phyloP scores from a whole-genome alignment of 2,888 invertebrate genomes.

The Epinotia bilunana region DNA sequence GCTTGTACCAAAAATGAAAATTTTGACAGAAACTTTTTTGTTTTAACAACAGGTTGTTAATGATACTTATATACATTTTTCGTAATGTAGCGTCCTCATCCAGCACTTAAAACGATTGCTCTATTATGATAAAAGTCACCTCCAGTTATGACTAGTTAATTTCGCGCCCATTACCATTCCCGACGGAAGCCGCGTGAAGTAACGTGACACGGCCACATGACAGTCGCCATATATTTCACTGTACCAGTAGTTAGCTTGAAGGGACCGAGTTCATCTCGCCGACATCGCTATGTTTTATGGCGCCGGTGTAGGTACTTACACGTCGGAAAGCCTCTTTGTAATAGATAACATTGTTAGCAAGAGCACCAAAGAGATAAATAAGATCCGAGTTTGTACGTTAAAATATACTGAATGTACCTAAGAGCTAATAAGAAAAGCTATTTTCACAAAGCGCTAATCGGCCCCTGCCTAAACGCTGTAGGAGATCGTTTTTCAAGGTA shows the following conservation, averaged over 20 bases:
- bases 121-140: constrained; percentile 23
- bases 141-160: constrained; percentile 36
- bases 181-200: constrained; percentile 26
- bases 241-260: constrained; percentile 30
- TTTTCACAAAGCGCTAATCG: constrained; percentile 60
- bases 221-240: constrained; percentile 28
- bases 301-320: constrained; percentile 27
- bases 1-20: no score
- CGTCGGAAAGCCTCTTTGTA: constrained; percentile 31
- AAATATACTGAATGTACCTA: background rate
- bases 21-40: no score
- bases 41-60: no score
- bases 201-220: constrained; percentile 32
- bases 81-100: background rate
- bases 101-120: constrained; percentile 23
- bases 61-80: background rate
- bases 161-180: constrained; percentile 37
- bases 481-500: constrained; percentile 70
- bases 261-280: constrained; percentile 38
- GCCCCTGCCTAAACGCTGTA: constrained; percentile 64
- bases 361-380: constrained; percentile 12
- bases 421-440: constrained; percentile 48
- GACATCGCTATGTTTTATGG: constrained; percentile 33
- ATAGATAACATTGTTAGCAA: constrained; percentile 27
- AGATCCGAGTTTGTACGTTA: background rate